Percentiles rank a stretch among this genome's conserved stretches.
These are phyloP conservation scores for Hydrophis major DNA, from an alignment of 2,797 vertebrate species.

Conservation along the genomic window DNA sequence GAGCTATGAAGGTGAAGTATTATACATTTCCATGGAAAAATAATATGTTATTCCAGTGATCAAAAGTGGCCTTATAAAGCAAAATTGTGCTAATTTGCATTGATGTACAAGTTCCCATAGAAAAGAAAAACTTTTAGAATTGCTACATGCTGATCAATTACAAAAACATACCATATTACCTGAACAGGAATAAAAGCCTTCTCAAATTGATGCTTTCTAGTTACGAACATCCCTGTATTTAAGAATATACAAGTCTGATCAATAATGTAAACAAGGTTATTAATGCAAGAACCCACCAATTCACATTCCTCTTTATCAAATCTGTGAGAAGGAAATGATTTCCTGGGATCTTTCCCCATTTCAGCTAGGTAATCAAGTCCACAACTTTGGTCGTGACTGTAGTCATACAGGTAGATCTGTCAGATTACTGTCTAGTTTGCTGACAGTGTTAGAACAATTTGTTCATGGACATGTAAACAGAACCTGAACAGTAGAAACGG, in stretches of 20 bases:
- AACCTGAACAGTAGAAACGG: neutral
- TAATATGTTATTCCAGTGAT: neutral
- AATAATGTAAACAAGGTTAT: neutral
- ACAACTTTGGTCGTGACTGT: neutral
- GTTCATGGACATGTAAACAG: neutral
- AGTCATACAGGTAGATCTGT: neutral
- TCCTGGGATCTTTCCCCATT: neutral
- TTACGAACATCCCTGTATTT: neutral
- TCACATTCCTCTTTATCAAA: neutral
- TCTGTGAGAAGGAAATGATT: neutral
- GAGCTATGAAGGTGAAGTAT: neutral
- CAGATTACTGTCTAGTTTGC: neutral
- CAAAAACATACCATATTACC: neutral
- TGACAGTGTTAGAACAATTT: neutral
- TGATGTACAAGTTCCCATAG: neutral
- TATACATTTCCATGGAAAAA: neutral
- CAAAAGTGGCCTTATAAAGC: neutral
- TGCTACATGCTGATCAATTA: neutral
- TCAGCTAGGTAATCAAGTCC: neutral
- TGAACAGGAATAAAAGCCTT: neutral
- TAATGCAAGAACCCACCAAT: neutral
- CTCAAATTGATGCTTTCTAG: neutral
- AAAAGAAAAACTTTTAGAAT: neutral
- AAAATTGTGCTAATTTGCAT: neutral
- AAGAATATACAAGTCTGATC: neutral